Evolutionary conservation across 2,888 invertebrate genomes (phyloP).

Genomic region (Rotaria sp.): DNA sequence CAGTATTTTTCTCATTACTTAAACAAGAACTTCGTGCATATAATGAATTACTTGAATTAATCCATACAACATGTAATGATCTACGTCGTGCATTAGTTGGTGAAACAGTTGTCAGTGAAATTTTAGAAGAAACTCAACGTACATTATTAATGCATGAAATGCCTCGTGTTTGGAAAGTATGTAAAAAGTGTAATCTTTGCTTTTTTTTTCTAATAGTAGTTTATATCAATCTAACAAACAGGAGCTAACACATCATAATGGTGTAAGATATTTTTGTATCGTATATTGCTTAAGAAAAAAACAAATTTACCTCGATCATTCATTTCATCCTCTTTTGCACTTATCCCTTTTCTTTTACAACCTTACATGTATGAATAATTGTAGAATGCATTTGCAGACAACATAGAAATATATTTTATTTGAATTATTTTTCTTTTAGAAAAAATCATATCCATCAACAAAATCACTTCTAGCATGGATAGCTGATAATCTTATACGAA

Average conservation of each 20-base stretch:
- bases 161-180: conserved; percentile 51
- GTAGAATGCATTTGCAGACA: no score
- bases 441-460: conserved; percentile 51
- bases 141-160: conserved; percentile 51
- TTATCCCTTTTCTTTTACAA: not conserved
- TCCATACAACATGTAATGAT: conserved; percentile 47
- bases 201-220: not conserved
- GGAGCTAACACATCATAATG: not conserved
- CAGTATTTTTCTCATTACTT: conserved; percentile 53
- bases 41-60: conserved; percentile 48
- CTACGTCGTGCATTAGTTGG: conserved; percentile 51
- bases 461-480: conserved; percentile 53
- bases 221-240: not conserved
- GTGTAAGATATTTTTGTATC: not conserved
- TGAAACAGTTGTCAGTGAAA: conserved; percentile 54
- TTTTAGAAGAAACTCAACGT: conserved; percentile 51
- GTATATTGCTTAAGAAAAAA: not conserved
- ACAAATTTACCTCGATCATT: not conserved
- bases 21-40: conserved; percentile 54
- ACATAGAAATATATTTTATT: no score
- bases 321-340: not conserved
- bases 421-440: conserved; percentile 44
- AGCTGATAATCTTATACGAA: conserved; percentile 48
- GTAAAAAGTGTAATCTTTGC: not conserved
- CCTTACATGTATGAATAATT: not conserved